A percentile compares a stretch with the other conserved stretches of the same genome.
Conservation (phyloP, 2,797 vertebrate species). For the Diglossa cyanea region DNA sequence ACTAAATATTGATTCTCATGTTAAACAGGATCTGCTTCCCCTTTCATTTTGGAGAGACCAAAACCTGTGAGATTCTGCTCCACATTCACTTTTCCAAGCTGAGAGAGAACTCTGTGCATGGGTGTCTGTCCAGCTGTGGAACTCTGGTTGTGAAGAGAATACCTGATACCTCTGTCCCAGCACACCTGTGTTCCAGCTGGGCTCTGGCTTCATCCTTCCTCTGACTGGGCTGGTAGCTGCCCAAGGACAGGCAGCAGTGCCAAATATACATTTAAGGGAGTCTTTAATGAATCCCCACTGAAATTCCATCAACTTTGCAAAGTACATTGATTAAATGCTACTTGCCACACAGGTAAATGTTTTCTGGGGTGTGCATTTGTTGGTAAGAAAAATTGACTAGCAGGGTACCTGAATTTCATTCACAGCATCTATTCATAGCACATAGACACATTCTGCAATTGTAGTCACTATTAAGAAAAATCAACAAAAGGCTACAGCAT, state of each 20-base stretch:
- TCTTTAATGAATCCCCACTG: not conserved
- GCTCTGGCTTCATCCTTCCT: not conserved
- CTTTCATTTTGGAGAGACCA: not conserved
- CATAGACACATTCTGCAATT: not conserved
- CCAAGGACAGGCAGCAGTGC: not conserved
- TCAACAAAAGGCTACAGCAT: slow-evolving; percentile 2
- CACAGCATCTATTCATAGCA: not conserved
- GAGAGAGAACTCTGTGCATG: not conserved
- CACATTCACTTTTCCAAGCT: not conserved
- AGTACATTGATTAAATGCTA: not conserved
- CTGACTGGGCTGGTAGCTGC: not conserved
- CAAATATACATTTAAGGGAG: fast-evolving
- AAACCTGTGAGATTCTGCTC: not conserved
- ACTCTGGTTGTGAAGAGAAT: not conserved
- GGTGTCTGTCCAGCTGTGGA: not conserved
- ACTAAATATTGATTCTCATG: not conserved
- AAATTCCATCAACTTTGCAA: not conserved
- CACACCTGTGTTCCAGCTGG: not conserved
- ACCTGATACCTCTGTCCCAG: not conserved
- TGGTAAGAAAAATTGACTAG: not conserved
- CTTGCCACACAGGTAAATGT: not conserved
- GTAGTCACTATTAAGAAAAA: not conserved
- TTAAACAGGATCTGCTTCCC: not conserved
- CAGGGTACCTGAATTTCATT: not conserved
- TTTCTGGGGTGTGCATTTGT: not conserved